These are phyloP conservation scores for Corythaixoides concolor DNA, from an alignment of 2,113 vertebrate species.

Conservation along the genomic window DNA sequence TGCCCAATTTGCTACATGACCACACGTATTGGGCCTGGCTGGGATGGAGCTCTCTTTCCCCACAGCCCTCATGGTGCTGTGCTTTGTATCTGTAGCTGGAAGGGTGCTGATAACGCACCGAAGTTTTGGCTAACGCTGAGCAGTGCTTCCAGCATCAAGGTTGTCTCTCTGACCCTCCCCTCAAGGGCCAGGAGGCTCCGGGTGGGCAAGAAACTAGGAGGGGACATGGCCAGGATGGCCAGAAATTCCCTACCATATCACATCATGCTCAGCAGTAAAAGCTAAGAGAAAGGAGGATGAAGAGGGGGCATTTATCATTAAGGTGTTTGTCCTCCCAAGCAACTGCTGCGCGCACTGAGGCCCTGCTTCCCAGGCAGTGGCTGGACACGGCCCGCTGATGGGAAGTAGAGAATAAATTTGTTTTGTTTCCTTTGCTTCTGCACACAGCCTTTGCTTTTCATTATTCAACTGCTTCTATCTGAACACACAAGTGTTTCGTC, in stretches of 20 bases:
- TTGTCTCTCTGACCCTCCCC: no score
- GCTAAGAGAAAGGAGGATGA: neutral
- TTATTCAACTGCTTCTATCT: neutral
- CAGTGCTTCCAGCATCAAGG: neutral
- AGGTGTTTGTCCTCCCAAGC: neutral
- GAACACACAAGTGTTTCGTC: neutral
- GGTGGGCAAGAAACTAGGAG: neutral
- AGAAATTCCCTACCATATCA: neutral
- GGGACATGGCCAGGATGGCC: neutral
- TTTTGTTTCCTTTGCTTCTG: neutral
- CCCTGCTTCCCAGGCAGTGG: neutral
- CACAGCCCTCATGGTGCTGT: neutral
- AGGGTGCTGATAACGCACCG: neutral
- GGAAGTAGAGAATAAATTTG: neutral
- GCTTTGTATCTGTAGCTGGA: neutral
- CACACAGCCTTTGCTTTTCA: neutral
- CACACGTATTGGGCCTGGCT: neutral
- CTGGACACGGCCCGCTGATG: neutral
- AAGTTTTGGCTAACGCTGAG: neutral
- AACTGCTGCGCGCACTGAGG: neutral
- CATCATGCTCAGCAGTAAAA: neutral
- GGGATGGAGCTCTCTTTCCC: neutral
- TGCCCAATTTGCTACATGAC: neutral
- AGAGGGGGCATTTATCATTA: neutral
- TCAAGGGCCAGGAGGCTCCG: neutral